phyloP scores from a whole-genome alignment of 1,140 invertebrate species.

The Lucilia sericata region DNA sequence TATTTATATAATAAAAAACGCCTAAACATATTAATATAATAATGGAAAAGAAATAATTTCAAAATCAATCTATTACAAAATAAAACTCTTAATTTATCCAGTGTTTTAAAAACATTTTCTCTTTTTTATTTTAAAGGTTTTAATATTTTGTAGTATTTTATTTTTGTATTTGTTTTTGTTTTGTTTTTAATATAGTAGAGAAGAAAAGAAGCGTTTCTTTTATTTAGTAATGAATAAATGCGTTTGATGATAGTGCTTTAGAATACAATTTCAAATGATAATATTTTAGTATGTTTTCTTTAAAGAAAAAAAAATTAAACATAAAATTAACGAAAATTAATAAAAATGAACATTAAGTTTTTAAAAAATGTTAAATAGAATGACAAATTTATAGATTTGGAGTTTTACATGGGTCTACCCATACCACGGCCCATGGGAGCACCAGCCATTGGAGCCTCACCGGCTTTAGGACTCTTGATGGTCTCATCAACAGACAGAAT shows the following conservation, averaged over 20 bases:
- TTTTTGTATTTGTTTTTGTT: neutral
- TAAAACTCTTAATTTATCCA: neutral
- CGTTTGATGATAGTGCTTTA: conserved; percentile 28
- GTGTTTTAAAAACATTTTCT: conserved; percentile 28
- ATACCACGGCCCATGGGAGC: conserved; percentile 75
- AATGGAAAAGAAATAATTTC: neutral
- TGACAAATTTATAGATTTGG: conserved; percentile 30
- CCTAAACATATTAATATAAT: neutral
- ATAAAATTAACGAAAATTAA: conserved; percentile 39
- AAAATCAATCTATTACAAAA: neutral
- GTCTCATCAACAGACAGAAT: conserved; percentile 99
- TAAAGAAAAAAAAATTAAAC: neutral
- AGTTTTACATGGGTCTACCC: conserved; percentile 74
- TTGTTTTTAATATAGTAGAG: neutral
- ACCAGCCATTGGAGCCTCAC: conserved; percentile 71
- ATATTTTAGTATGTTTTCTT: conserved; percentile 34
- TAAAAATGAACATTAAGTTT: conserved; percentile 34
- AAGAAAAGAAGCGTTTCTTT: conserved; percentile 24
- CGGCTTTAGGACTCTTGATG: conserved; percentile 89
- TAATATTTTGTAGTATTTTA: neutral
- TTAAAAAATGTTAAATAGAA: conserved; percentile 28
- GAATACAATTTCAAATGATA: neutral
- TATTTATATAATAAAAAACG: neutral
- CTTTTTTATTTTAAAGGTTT: neutral
- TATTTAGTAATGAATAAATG: conserved; percentile 33